phyloP scores from a whole-genome alignment of 2,797 vertebrate species.

The Emydoidea blandingii region DNA sequence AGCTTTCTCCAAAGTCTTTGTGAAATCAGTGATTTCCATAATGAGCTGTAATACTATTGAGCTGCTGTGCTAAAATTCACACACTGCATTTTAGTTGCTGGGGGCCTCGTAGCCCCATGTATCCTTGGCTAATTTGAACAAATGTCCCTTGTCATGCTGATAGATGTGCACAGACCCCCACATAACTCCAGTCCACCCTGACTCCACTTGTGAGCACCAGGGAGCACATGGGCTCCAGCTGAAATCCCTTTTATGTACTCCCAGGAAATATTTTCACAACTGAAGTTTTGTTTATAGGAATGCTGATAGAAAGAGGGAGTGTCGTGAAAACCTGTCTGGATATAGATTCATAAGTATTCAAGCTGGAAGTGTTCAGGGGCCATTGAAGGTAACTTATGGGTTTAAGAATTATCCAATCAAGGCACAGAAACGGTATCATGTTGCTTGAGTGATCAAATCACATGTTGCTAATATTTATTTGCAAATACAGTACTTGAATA shows the following conservation, averaged over 20 bases:
- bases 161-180: not conserved
- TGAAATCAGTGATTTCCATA: constrained; percentile 58
- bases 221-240: not conserved
- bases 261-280: constrained; percentile 18
- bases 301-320: constrained; percentile 36
- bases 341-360: constrained; percentile 55
- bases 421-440: not conserved
- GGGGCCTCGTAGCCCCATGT: not conserved
- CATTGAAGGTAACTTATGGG: not conserved
- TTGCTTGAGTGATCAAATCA: not conserved
- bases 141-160: not conserved
- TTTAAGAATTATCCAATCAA: not conserved
- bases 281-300: constrained; percentile 37
- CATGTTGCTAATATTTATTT: not conserved
- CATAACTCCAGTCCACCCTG: not conserved
- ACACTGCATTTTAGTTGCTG: not conserved
- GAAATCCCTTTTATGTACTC: constrained; percentile 54
- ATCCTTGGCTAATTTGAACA: not conserved
- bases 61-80: constrained; percentile 18
- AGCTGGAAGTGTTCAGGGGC: rapidly evolving
- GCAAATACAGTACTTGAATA: not conserved
- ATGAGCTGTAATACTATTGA: constrained; percentile 64
- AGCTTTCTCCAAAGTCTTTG: constrained; percentile 42
- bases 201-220: not conserved
- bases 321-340: not conserved